Conservation (phyloP, 2,888 invertebrate genomes). For the Amorpha juglandis region DNA sequence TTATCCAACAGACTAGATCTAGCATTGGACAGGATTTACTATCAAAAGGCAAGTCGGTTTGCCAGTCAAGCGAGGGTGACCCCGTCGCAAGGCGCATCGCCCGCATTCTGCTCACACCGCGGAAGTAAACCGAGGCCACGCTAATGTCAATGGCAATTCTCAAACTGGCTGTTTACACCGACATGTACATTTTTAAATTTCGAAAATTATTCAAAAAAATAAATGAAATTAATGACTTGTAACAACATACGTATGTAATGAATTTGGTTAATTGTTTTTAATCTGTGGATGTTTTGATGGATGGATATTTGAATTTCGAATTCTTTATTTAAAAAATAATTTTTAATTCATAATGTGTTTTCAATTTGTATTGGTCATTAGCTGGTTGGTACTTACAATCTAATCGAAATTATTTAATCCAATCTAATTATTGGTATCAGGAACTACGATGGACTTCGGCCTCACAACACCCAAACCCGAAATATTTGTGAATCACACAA, state of each 20-base stretch:
- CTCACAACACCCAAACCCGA: too few species aligned
- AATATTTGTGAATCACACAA: too few species aligned
- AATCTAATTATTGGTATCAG: too few species aligned
- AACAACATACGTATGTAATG: not conserved
- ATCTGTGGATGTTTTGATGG: not conserved
- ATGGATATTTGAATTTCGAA: not conserved
- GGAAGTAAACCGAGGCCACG: slow-evolving; percentile 12
- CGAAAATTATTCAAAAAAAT: not conserved
- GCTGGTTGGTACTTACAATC: too few species aligned
- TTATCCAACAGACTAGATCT: not conserved
- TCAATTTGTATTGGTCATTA: too few species aligned
- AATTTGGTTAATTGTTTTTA: not conserved
- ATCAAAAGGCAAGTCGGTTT: not conserved
- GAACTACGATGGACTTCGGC: too few species aligned
- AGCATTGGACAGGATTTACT: slow-evolving; percentile 5
- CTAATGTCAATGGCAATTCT: slow-evolving; percentile 14
- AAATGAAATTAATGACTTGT: too few species aligned
- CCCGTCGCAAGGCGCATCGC: slow-evolving; percentile 24
- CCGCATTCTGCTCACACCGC: slow-evolving; percentile 22
- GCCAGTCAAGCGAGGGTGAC: not conserved
- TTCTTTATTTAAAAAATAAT: not conserved
- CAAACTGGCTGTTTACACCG: slow-evolving; percentile 4
- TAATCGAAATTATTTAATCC: too few species aligned
- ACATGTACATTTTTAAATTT: not conserved
- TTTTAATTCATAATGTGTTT: too few species aligned